Evolutionary conservation across 2,888 invertebrate genomes (phyloP), one percentile per base, ranked within the genome.

Genomic region (Sinohyriopsis cumingii): DNA sequence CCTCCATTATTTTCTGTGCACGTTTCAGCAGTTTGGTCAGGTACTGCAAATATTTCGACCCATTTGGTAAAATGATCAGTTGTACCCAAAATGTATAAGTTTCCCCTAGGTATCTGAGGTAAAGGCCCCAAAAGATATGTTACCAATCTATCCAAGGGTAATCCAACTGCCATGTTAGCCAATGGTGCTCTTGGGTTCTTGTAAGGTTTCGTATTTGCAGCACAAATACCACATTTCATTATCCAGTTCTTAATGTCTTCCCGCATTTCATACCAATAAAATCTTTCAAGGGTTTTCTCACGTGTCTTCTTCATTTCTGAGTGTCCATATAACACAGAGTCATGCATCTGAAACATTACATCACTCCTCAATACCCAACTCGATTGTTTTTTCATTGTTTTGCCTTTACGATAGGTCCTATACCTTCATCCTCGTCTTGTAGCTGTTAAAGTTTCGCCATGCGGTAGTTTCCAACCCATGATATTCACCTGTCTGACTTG

Each of bases 81-180:
- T n/a, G 71, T 12, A 18, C 67, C 67, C 3, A 75, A 20, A 55
- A 77, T 72, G 28, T 69, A 73, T 25, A 63, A 25, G 53, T 75
- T 72, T 18, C 67, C 67, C 63, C 68, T 68, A 6, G 33, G 55
- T 24, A 72, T 73, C 19, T 55, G 24, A 64, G 73, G 73, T 5
- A 77, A 67, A 19, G 73, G 73, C 6, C 76, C 76, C 3, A 68
- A 19, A 61, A 73, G 67, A 45, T 76, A 72, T 20, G 63, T 61
- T 7, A 69, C 72, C 19, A 75, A 5, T 9, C 63, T 54, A 59
- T 75, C 71, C 64, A 73, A 57, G 20, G 75, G 72, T 22, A 60
- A n/a, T 93, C 95, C 84, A 96, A 98, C 91, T 94, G 96, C 33
- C 94, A 95, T 87, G 97, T 97, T 6, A 18, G 68, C 67, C 60